These are phyloP conservation scores for Ciconia nigra DNA, from an alignment of 2,797 vertebrate species.

Conservation along the genomic window DNA sequence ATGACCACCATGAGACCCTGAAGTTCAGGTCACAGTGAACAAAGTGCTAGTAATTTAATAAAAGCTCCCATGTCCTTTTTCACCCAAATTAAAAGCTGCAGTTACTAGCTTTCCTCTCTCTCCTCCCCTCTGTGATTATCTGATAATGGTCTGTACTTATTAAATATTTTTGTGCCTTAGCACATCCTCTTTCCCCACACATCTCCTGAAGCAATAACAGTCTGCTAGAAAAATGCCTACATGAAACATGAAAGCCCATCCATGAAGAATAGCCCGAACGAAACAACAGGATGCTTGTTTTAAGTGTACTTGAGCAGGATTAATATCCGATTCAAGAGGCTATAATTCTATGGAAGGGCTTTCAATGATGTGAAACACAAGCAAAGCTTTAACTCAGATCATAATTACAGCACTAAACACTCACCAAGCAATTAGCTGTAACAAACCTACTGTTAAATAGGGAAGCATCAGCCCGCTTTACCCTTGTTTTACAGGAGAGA, in stretches of 20 bases:
- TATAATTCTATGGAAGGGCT: conserved; percentile 22
- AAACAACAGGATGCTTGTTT: neutral
- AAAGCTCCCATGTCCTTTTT: neutral
- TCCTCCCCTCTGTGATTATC: neutral
- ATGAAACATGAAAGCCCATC: neutral
- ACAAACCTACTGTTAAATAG: conserved; percentile 17
- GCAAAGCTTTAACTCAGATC: conserved; percentile 48
- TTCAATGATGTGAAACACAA: conserved; percentile 54
- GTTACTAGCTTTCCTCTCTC: neutral
- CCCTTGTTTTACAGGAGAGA: neutral
- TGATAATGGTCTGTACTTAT: neutral
- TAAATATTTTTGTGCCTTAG: neutral
- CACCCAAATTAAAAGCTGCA: neutral
- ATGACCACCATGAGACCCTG: neutral
- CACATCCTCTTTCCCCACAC: neutral
- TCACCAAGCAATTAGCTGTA: conserved; percentile 45
- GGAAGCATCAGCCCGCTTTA: neutral
- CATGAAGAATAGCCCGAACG: neutral
- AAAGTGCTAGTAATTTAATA: neutral
- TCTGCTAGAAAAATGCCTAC: neutral
- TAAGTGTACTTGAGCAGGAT: conserved; percentile 45
- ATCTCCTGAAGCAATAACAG: neutral
- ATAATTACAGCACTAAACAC: conserved; percentile 30
- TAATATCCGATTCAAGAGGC: conserved; percentile 4
- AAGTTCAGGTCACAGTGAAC: neutral